These are phyloP conservation scores for Sialis fuliginosa DNA, from an alignment of 2,888 invertebrate species.

Conservation along the genomic window DNA sequence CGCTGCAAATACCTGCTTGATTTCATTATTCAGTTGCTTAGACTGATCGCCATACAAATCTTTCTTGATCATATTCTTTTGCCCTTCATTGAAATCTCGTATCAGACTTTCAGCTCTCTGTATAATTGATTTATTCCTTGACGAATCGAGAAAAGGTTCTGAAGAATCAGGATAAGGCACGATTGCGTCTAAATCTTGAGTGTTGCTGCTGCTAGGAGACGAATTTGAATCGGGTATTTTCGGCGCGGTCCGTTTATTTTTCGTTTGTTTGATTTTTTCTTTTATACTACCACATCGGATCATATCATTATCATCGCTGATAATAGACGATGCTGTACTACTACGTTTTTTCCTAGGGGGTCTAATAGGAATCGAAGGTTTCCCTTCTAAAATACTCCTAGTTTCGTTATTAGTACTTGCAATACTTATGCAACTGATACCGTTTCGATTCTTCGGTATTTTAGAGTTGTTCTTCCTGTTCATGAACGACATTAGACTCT, in stretches of 20 bases:
- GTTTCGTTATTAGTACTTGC: constrained; percentile 38
- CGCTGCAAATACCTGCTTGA: constrained; percentile 25
- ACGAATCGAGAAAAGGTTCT: constrained; percentile 2
- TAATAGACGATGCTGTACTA: constrained; percentile 31
- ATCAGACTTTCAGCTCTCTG: neutral
- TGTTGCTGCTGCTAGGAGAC: constrained; percentile 22
- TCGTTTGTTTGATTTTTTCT: constrained; percentile 36
- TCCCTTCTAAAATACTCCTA: constrained; percentile 16
- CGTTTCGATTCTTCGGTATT: constrained; percentile 50
- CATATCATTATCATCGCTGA: constrained; percentile 7
- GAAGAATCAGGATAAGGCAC: constrained; percentile 23
- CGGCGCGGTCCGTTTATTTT: constrained; percentile 32
- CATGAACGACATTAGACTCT: constrained; percentile 70
- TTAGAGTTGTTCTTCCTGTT: constrained; percentile 34
- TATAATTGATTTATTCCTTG: neutral
- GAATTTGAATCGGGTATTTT: constrained; percentile 26
- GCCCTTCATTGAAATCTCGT: constrained; percentile 2
- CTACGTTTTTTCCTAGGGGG: constrained; percentile 61
- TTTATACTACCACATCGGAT: constrained; percentile 27
- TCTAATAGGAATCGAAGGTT: constrained; percentile 35
- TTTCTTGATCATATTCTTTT: constrained; percentile 1
- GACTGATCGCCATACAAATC: constrained; percentile 17
- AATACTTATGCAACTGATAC: constrained; percentile 59
- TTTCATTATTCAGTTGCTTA: constrained; percentile 30
- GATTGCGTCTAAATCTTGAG: constrained; percentile 22